These are phyloP conservation scores for Philereme vetulata DNA, from an alignment of 2,888 invertebrate species.

Conservation along the genomic window DNA sequence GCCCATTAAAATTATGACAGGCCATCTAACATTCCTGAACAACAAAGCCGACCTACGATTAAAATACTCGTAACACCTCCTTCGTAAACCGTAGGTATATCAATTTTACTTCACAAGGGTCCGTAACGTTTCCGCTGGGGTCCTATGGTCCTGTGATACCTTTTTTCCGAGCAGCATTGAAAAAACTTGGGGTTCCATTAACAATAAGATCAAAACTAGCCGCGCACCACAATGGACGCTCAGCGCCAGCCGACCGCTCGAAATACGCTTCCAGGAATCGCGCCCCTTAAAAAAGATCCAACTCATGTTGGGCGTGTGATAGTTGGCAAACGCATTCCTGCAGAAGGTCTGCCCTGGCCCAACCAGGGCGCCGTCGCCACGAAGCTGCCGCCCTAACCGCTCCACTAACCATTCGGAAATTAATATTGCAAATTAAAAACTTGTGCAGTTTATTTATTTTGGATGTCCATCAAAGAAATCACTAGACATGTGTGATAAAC, in stretches of 20 bases:
- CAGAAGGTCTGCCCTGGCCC: conserved; percentile 35
- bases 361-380: conserved; percentile 39
- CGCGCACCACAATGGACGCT: conserved; percentile 77
- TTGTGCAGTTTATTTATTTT: too few relatives aligned
- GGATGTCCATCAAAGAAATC: too few relatives aligned
- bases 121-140: conserved; percentile 83
- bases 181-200: conserved; percentile 83
- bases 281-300: conserved; percentile 76
- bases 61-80: conserved; percentile 76
- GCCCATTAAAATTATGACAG: conserved; percentile 82
- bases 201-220: conserved; percentile 84
- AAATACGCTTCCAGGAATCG: conserved; percentile 77
- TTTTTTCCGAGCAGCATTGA: conserved; percentile 76
- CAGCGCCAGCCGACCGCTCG: conserved; percentile 78
- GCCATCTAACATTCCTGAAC: conserved; percentile 81
- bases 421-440: background rate
- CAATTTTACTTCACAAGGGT: conserved; percentile 81
- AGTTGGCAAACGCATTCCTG: conserved; percentile 74
- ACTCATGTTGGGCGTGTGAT: conserved; percentile 79
- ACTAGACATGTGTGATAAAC: too few relatives aligned
- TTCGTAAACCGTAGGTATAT: conserved; percentile 76
- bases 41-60: conserved; percentile 81
- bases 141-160: conserved; percentile 78
- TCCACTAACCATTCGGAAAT: background rate
- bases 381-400: conserved; percentile 30